Base-by-base conservation (phyloP, 2,888 invertebrate genomes). In the Campoplex capitator region DNA sequence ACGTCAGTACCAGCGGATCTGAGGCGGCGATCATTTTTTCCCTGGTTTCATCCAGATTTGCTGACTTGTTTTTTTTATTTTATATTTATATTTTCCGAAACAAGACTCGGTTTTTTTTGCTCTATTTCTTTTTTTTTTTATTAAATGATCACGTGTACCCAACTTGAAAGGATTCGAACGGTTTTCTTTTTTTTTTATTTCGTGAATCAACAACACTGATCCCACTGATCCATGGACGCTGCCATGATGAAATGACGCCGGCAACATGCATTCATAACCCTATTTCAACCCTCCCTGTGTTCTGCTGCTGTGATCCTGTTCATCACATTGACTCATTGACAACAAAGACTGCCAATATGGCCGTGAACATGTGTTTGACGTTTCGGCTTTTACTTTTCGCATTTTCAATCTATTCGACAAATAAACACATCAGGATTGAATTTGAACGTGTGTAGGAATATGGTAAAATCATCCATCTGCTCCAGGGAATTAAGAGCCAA, bases 21-120 rank as follows among this genome's bases (percentile, higher is more conserved):
- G 97, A 97, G 95, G 98, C 98, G 96, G 98, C 97, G 95, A 98
- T 98, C 97, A 98, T 98, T 95, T 95, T 96, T 95, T 96, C 96
- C 95, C 95, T 96, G 95, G 96, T 96, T 95, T 97, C 97, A 97
- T 98, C 98, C 98, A 98, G 98, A 97, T 97, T 98, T 97, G 97
- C 96, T 93, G 94, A 91, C 91, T 93, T 92, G 87, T 91, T 88
- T 77, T 86, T 81, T 70, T 73, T 13, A n/a, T 67, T 75, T 68
- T 35, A 56, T 80, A 42, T 56, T 75, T 74, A 18, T 62, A 68
- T 56, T 67, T 79, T 68, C 48, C 51, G 35, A 28, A 58, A 51
- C 70, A 35, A 42, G 73, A 28, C 51, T 51, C 18, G 18, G 65
- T 67, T 18, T 45, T 48, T 65, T 51, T 71, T 13, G 48, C 54